Conservation (phyloP, 2,113 vertebrate genomes). For the Merops nubicus region DNA sequence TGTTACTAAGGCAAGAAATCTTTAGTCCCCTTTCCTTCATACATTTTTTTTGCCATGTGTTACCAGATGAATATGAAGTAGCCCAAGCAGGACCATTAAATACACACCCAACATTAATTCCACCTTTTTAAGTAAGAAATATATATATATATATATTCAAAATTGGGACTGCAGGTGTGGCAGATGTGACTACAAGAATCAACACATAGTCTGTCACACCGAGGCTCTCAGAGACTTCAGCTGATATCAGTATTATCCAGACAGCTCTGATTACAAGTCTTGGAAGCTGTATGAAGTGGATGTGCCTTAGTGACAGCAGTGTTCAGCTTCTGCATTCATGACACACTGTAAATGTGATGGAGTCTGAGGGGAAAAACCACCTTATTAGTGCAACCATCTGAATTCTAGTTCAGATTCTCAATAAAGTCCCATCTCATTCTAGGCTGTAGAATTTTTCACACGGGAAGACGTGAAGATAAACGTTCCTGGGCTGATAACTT, state of each 20-base stretch:
- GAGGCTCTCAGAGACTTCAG: not conserved
- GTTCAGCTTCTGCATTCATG: not conserved
- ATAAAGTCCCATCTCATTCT: not conserved
- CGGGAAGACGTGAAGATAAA: conserved; percentile 11
- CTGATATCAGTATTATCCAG: not conserved
- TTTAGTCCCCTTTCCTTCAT: too few species aligned
- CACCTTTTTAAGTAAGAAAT: not conserved
- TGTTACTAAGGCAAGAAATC: not conserved
- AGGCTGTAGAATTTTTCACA: not conserved
- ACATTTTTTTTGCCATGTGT: not conserved
- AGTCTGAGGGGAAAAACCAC: not conserved
- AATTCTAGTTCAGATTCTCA: not conserved
- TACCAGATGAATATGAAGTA: not conserved
- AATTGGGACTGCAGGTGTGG: not conserved
- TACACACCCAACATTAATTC: not conserved
- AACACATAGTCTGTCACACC: not conserved
- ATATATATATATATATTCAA: not conserved
- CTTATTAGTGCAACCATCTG: not conserved
- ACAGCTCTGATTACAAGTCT: not conserved
- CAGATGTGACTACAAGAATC: not conserved
- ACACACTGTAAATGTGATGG: not conserved
- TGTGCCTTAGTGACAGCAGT: not conserved
- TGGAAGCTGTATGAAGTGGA: not conserved
- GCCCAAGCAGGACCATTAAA: not conserved
- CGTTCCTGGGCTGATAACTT: not conserved